phyloP scores from a whole-genome alignment of 2,797 vertebrate species.

The Chelon labrosus region DNA sequence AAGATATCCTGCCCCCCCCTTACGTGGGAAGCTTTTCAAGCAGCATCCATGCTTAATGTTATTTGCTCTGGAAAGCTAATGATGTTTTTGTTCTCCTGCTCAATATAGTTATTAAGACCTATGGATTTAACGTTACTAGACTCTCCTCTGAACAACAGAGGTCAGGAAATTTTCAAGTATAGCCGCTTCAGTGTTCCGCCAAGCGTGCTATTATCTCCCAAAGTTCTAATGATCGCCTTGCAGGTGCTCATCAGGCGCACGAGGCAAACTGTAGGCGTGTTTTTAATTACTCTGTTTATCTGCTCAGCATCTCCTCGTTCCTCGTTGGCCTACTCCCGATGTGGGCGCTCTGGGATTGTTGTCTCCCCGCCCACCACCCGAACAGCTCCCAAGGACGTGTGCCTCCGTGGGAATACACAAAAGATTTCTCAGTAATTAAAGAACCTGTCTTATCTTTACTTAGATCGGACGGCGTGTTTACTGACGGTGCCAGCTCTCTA shows the following conservation, averaged over 20 bases:
- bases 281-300: slow-evolving; percentile 66
- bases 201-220: slow-evolving; percentile 53
- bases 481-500: slow-evolving; percentile 11
- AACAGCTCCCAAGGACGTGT: slow-evolving; percentile 48
- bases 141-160: slow-evolving; percentile 1
- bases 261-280: slow-evolving; percentile 56
- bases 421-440: slow-evolving; percentile 60
- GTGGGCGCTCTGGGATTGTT: slow-evolving; percentile 33
- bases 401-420: slow-evolving; percentile 49
- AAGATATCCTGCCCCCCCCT: slow-evolving; percentile 53
- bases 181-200: slow-evolving; percentile 35
- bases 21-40: slow-evolving; percentile 63
- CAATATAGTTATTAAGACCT: slow-evolving; percentile 59
- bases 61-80: slow-evolving; percentile 60
- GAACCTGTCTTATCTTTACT: slow-evolving; percentile 39
- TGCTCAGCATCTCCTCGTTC: slow-evolving; percentile 36
- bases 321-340: slow-evolving; percentile 35
- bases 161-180: slow-evolving; percentile 21
- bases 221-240: slow-evolving; percentile 44
- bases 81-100: slow-evolving; percentile 59
- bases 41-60: slow-evolving; percentile 54
- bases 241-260: slow-evolving; percentile 33
- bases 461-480: slow-evolving; percentile 39
- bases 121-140: slow-evolving; percentile 58
- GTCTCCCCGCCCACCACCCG: slow-evolving; percentile 50